Evolutionary conservation across 2,888 invertebrate species (phyloP), one percentile per base, ranked within the genome.

Genomic region (Torymus auratus): DNA sequence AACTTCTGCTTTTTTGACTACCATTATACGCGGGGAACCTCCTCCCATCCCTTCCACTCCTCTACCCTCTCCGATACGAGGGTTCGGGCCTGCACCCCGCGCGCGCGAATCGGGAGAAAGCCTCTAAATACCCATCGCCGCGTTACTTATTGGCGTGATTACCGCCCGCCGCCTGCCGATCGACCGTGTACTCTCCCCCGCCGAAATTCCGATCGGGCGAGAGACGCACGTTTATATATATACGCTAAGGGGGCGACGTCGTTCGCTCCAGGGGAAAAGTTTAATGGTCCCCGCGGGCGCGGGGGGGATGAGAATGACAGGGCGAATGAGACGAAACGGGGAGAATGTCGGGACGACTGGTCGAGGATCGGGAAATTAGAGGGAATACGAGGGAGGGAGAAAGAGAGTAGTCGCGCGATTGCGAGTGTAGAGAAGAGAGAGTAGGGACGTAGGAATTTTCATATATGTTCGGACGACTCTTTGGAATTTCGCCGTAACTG

Each of bases 71-170:
- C 20, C 20, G 20, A 60, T 68, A 62, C 69, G 64, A 77, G 77
- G 70, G 61, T n/a, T 62, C 15, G 23, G 17, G 56, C 23, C 50
- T 23, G 15, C 17, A 60, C 13, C 17, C 62, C 74, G 41, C 75
- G 65, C 62, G 76, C 56, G 74, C 75, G 80, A 80, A 82, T 78
- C 71, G 73, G 77, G 52, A 72, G 68, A 65, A 72, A 74, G 78
- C 77, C 80, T 80, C 77, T 82, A 82, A 82, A 82, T 82, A 80
- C 80, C 82, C 65, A 80, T 80, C 67, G 82, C 67, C 64, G 79
- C 68, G 77, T 82, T 82, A 78, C 80, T 82, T 82, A 82, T 82
- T 82, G 82, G 78, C 80, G 75, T 80, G 74, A 80, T 82, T 82
- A 82, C 71, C 73, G 20, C 65, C n/a, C 67, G 60, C 53, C 28